Percentiles rank a stretch among this genome's conserved stretches.
Evolutionary conservation across 2,113 vertebrate species (phyloP).

Genomic region (Mirounga angustirostris): DNA sequence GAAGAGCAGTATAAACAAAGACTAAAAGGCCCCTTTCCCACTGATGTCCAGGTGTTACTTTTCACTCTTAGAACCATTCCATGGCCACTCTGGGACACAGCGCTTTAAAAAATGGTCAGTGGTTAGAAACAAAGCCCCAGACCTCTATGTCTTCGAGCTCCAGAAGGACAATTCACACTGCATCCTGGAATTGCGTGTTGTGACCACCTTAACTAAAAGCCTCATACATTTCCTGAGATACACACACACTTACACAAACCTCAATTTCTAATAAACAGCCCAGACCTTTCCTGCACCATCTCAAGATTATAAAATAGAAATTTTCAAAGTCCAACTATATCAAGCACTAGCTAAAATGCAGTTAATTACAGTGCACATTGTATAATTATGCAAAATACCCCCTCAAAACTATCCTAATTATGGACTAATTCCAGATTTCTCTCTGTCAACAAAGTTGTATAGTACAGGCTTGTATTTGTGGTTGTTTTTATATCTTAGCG

Average conservation of each 20-base stretch:
- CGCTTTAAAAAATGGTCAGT: neutral
- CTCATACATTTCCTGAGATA: neutral
- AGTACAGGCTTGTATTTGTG: neutral
- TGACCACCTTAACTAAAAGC: neutral
- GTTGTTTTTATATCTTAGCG: neutral
- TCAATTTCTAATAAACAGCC: constrained; percentile 17
- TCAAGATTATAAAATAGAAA: constrained; percentile 14
- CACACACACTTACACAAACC: neutral
- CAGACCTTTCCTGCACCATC: neutral
- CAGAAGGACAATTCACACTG: neutral
- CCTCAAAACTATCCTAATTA: constrained; percentile 38
- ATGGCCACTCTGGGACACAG: neutral
- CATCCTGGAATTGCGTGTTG: neutral
- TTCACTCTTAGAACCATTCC: constrained; percentile 78
- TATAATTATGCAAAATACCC: constrained; percentile 46
- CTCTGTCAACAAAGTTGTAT: neutral
- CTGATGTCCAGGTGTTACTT: constrained; percentile 10
- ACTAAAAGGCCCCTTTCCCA: constrained; percentile 41
- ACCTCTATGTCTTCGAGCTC: neutral
- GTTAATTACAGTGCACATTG: neutral
- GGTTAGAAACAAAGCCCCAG: neutral
- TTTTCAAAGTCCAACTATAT: neutral
- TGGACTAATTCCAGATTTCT: constrained; percentile 23
- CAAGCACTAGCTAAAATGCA: constrained; percentile 8
- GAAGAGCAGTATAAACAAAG: constrained; percentile 71